A percentile compares a stretch with the other conserved stretches of the same genome.
phyloP scores from a whole-genome alignment of 2,113 vertebrate species.

The Vombatus ursinus region DNA sequence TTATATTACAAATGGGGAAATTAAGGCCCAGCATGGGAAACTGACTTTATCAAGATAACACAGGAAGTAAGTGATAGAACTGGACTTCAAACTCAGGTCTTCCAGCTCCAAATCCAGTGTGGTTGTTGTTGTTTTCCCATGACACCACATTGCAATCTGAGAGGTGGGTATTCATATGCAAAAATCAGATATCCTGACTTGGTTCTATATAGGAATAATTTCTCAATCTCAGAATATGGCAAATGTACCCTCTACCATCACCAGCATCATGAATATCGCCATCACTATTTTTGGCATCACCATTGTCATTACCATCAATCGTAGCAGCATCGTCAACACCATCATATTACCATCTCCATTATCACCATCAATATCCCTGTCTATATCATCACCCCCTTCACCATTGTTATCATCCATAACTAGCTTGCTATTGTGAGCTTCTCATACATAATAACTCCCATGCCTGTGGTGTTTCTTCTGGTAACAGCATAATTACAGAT shows the following conservation, averaged over 20 bases:
- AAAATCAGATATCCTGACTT: neutral
- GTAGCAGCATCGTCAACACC: neutral
- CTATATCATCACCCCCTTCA: neutral
- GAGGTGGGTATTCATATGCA: neutral
- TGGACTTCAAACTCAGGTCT: neutral
- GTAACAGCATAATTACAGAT: conserved; percentile 51
- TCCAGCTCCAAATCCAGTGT: neutral
- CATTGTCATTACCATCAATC: neutral
- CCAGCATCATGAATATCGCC: neutral
- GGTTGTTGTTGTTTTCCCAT: neutral
- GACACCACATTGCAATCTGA: neutral
- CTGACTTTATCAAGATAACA: neutral
- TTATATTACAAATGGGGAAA: neutral
- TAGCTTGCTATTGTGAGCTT: neutral
- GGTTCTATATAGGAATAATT: neutral
- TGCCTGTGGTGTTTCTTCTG: neutral
- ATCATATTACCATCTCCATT: neutral
- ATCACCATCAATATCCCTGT: fast-evolving
- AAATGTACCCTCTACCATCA: neutral
- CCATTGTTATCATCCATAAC: neutral
- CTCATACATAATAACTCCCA: neutral
- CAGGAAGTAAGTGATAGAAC: neutral
- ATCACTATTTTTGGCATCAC: neutral
- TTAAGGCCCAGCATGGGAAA: neutral
- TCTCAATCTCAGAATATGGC: neutral